Base-by-base conservation (phyloP, 2,797 vertebrate genomes). In the Silurus lanzhouensis region DNA sequence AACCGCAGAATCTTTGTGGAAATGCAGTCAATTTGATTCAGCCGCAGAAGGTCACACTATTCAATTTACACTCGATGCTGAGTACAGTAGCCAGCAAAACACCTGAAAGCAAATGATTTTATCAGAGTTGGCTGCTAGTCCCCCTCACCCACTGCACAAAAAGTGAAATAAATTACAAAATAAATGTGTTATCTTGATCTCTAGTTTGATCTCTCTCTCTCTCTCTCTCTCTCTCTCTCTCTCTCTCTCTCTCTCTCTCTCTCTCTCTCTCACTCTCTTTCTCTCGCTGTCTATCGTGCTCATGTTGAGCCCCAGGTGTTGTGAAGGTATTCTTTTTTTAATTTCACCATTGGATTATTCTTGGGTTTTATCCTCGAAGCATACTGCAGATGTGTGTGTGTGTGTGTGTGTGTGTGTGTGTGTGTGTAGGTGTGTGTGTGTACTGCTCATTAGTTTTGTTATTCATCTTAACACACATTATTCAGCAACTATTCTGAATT, bases 51-150 rank as follows among this genome's bases (percentile, higher is more conserved):
- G 96, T 97, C 95, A 96, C 90, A 91, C 92, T 93, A 93, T 96
- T 96, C 95, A 97, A 96, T 96, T 97, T 96, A 93, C 95, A 95
- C 93, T 95, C 92, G 89, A 94, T 91, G 92, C 93, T 91, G 91
- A 92, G 91, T 79, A 92, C 89, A 91, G 94, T 91, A 94, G 93
- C 93, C 91, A 91, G 89, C 91, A 93, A 96, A 96, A 96, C 91
- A 96, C 89, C 90, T 95, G 94, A 96, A 95, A 97, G 94, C 92
- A 96, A 97, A 96, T 91, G 91, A 96, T 96, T 93, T 95, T 96
- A 96, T 95, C 95, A 92, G 91, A 93, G 89, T 93, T 90, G 90
- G 70, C 84, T 57, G 71, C 90, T 68, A 31, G 90, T 90, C 91
- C 90, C 20, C 93, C 91, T 95, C 93, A 92, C 94, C 92, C 92